Conservation (phyloP, 64 coral and sea anemone species). For the Pocillopora verrucosa region DNA sequence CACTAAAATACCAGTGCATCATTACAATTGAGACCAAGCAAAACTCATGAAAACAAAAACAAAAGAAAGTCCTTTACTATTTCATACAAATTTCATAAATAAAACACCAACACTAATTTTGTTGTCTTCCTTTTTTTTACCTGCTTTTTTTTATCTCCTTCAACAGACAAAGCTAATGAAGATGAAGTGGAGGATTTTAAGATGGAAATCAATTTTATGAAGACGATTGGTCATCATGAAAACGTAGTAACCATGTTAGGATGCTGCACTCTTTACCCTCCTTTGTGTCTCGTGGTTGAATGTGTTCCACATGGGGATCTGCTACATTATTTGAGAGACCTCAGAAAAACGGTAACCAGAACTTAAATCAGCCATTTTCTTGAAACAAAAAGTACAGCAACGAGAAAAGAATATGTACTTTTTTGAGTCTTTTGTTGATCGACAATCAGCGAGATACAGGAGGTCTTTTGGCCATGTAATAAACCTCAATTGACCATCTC, state of each 20-base stretch:
- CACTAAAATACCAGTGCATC: no score
- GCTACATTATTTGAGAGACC: conserved; percentile 75
- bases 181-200: conserved; percentile 93
- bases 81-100: not conserved
- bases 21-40: no score
- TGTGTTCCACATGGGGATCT: conserved; percentile 86
- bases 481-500: no score
- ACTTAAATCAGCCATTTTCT: no score
- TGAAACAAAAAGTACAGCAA: no score
- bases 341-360: conserved; percentile 73
- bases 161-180: conserved; percentile 75
- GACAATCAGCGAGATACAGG: no score
- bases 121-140: not conserved
- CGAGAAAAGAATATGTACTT: no score
- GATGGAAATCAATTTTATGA: conserved; percentile 96
- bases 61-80: not conserved
- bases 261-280: conserved; percentile 85
- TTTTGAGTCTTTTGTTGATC: no score
- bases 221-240: conserved; percentile 86
- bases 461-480: no score
- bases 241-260: conserved; percentile 89
- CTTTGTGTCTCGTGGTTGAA: conserved; percentile 83
- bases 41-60: no score
- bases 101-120: not conserved
- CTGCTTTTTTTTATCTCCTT: not conserved